Base-by-base conservation (phyloP, 2,888 invertebrate species). In the Nomada ruficornis region DNA sequence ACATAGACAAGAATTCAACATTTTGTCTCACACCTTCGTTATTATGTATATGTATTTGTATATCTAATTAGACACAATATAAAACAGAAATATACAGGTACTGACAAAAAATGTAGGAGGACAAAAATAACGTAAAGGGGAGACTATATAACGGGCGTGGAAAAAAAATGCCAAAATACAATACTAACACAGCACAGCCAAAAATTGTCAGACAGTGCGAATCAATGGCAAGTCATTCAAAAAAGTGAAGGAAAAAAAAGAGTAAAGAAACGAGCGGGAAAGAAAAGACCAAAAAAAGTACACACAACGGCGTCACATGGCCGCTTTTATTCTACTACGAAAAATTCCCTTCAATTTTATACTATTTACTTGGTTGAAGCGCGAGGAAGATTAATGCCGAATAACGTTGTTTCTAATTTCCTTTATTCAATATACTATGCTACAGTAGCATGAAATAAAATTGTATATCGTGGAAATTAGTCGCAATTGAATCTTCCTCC, bases 251-350 rank as follows among this genome's bases (percentile, higher is more conserved):
- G 64, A 62, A 86, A 83, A 81, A 83, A 87, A 87, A 90, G 36
- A 20, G 36, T 76, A 80, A 75, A 86, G 70, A 72, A 73, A 83
- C 87, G 85, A 87, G 81, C 83, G 76, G 80, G 88, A 74, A 84
- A 86, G 90, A 91, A 91, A 90, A 90, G 89, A 86, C 71, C 59
- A 83, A 83, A 81, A 68, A 69, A 81, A 75, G 67, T 85, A 78
- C 88, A 89, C 89, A 89, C 89, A 86, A 85, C 89, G 88, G 88
- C 88, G 88, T 88, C 89, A 11, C 18, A 75, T 67, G 87, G 88
- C 88, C 88, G 88, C 76, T 63, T 88, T 83, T 80, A 85, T 85
- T 84, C 60, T 68, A 47, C 15, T 3, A 47, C 68, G 47, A 68
- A 59, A 70, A 68, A 63, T 80, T 80, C 71, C 76, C 57, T 59